Base-by-base conservation (phyloP, 2,888 invertebrate genomes). In the Thera obeliscata region DNA sequence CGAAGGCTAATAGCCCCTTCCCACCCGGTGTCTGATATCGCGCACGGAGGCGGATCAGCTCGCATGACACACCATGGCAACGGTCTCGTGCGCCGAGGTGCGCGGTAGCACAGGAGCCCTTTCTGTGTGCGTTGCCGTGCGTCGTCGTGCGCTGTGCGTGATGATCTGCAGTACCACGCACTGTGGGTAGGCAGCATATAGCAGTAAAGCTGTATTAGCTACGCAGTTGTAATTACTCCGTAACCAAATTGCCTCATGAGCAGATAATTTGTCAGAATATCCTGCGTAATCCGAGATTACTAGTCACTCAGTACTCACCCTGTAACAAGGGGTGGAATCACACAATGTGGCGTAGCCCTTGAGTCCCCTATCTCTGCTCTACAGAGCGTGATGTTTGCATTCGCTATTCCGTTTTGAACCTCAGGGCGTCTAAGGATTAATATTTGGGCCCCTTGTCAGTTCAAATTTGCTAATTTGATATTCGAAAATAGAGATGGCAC, bases 251-350 rank as follows among this genome's bases (percentile, higher is more conserved):
- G 11, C n/a, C 43, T 43, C 7, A 43, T 43, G 7, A 7, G 50
- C 2, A 33, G 8, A 22, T 22, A 22, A 33, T 52, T 52, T 52
- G 52, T 22, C n/a, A 12, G 8, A 55, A 55, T 56, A 43, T 59
- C 49, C 59, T 49, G 38, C 59, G 3, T 36, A 36, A 50, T 49
- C 50, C n/a, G 12, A 7, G 9, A 59, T 49, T 4, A 57, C 38
- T 59, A 50, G 38, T 50, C 59, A 36, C 36, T 11, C 12, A 36
- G 49, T 46, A 48, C 33, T 36, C n/a, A 55, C 55, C 56, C 41
- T 4, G n/a, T 38, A 33, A 50, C 49, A 36, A n/a, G 59, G 59
- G 59, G 48, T 38, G 56, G 35, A 41, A n/a, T 12, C 49, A 49
- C 2, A 58, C 58, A 58, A 48, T 59, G 59, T 38, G 49, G 49